phyloP scores from a whole-genome alignment of 2,113 vertebrate genomes.

The Camelus dromedarius region DNA sequence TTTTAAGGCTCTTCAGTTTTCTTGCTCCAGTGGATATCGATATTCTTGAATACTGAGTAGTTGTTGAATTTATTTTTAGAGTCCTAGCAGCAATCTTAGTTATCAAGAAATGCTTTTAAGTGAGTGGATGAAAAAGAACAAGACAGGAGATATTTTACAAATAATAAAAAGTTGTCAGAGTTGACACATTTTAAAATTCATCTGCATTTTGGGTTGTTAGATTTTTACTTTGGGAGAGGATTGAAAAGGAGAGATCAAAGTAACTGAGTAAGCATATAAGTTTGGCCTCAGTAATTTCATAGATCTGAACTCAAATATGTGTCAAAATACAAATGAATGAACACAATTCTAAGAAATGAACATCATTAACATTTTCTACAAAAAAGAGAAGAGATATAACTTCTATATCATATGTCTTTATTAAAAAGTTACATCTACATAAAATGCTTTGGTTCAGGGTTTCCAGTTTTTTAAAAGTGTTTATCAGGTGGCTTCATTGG shows the following conservation, averaged over 20 bases:
- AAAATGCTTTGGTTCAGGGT: not conserved
- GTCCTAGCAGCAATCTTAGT: not conserved
- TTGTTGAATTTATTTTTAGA: not conserved
- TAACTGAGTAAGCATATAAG: not conserved
- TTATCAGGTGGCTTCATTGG: not conserved
- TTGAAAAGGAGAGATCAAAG: not conserved
- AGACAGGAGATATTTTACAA: not conserved
- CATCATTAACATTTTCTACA: not conserved
- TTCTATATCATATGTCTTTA: not conserved
- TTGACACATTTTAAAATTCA: not conserved
- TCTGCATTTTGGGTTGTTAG: not conserved
- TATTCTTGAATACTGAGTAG: not conserved
- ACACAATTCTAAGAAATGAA: not conserved
- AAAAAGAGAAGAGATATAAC: not conserved
- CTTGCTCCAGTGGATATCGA: not conserved
- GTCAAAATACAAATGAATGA: not conserved
- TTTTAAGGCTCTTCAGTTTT: not conserved
- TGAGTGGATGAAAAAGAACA: not conserved
- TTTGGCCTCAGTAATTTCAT: not conserved
- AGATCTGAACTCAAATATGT: not conserved
- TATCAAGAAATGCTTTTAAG: not conserved
- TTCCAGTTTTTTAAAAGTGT: not conserved
- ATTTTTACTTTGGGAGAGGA: not conserved
- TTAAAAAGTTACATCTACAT: not conserved
- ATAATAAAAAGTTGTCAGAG: not conserved